phyloP scores from a whole-genome alignment of 2,797 vertebrate genomes.

The Anguilla marmorata region DNA sequence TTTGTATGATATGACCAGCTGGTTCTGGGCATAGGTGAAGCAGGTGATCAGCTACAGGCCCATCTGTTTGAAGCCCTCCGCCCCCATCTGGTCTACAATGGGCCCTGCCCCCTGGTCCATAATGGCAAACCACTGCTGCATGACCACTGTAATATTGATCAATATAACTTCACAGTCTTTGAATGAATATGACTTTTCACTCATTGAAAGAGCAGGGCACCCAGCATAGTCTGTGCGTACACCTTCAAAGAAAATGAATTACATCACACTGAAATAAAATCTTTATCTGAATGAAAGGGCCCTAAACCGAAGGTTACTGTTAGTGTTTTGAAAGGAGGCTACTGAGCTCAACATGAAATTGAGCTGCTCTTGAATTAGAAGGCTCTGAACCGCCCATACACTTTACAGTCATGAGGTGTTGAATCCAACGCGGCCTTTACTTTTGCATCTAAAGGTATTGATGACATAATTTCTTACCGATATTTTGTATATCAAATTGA shows the following conservation, averaged over 20 bases:
- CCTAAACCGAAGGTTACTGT: background rate
- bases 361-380: constrained; percentile 5
- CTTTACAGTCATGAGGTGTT: background rate
- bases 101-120: no score
- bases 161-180: background rate
- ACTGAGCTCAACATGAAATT: background rate
- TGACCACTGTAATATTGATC: no score
- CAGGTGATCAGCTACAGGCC: background rate
- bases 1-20: background rate
- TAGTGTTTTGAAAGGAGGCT: background rate
- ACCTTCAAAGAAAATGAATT: background rate
- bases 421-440: background rate
- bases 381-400: background rate
- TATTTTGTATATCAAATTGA: background rate
- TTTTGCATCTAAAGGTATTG: background rate
- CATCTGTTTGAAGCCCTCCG: no score
- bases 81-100: no score
- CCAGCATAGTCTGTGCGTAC: background rate
- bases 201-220: background rate
- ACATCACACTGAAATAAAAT: background rate
- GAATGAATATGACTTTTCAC: background rate
- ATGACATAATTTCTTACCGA: constrained; percentile 11
- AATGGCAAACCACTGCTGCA: no score
- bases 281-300: background rate
- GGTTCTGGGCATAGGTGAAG: background rate